phyloP scores from a whole-genome alignment of 2,113 vertebrate species.

The Anarhynchus alexandrinus region DNA sequence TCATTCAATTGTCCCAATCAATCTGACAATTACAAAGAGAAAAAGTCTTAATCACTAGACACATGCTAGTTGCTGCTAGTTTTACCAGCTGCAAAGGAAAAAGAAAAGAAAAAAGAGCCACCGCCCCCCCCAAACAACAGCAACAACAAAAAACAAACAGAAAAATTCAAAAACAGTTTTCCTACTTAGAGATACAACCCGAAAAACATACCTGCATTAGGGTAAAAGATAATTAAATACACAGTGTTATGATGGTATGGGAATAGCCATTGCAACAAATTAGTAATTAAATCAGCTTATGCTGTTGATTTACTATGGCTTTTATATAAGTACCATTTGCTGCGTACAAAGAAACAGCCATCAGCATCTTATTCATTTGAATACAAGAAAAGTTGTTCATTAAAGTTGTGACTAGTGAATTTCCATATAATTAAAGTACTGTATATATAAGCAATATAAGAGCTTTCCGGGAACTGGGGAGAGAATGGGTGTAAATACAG shows the following conservation, averaged over 20 bases:
- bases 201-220: constrained; percentile 6
- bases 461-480: constrained; percentile 25
- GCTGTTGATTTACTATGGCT: constrained; percentile 38
- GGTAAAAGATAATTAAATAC: constrained; percentile 42
- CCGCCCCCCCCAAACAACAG: background rate
- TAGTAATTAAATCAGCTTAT: constrained; percentile 54
- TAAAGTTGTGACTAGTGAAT: constrained; percentile 55
- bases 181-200: background rate
- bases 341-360: constrained; percentile 49
- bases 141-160: background rate
- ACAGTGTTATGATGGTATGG: constrained; percentile 17
- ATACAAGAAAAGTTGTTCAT: constrained; percentile 60
- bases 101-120: background rate
- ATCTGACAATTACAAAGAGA: constrained; percentile 71
- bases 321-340: constrained; percentile 58
- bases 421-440: constrained; percentile 63
- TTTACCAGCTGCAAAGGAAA: constrained; percentile 59
- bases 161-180: background rate
- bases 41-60: constrained; percentile 67
- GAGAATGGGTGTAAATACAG: constrained; percentile 50
- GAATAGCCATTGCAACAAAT: constrained; percentile 44
- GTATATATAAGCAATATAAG: constrained; percentile 38
- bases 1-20: constrained; percentile 73
- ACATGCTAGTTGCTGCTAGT: constrained; percentile 58
- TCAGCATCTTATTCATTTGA: constrained; percentile 61